These are phyloP conservation scores for Lasioglossum baleicum DNA, from an alignment of 1,140 invertebrate species.

Conservation along the genomic window DNA sequence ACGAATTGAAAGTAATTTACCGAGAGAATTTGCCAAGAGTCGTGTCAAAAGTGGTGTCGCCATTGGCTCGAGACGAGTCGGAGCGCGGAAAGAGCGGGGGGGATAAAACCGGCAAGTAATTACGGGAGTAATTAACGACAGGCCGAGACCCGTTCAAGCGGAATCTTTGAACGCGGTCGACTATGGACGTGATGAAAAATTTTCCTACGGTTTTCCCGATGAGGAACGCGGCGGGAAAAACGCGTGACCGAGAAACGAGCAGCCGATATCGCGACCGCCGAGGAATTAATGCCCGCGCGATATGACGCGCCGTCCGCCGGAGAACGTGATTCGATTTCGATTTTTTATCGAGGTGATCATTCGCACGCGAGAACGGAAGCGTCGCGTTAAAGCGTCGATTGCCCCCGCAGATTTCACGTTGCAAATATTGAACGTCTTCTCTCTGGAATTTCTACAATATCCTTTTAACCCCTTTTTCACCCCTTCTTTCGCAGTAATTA, in stretches of 20 bases:
- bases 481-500: too few species aligned
- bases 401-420: too few species aligned
- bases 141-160: background rate
- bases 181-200: background rate
- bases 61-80: constrained; percentile 21
- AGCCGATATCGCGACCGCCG: background rate
- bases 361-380: too few species aligned
- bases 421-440: too few species aligned
- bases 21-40: too few species aligned
- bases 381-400: too few species aligned
- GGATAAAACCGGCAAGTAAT: constrained; percentile 33
- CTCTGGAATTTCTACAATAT: too few species aligned
- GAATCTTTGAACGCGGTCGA: background rate
- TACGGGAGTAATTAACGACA: constrained; percentile 33
- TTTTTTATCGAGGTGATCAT: background rate
- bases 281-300: constrained; percentile 15
- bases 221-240: background rate
- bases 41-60: background rate
- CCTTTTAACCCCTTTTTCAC: too few species aligned
- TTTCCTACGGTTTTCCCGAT: background rate
- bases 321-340: constrained; percentile 8
- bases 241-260: background rate
- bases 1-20: too few species aligned
- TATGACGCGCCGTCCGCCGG: background rate
- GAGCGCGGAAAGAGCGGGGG: constrained; percentile 8